These are phyloP conservation scores for Noctua janthe DNA, from an alignment of 2,888 invertebrate species.

Conservation along the genomic window DNA sequence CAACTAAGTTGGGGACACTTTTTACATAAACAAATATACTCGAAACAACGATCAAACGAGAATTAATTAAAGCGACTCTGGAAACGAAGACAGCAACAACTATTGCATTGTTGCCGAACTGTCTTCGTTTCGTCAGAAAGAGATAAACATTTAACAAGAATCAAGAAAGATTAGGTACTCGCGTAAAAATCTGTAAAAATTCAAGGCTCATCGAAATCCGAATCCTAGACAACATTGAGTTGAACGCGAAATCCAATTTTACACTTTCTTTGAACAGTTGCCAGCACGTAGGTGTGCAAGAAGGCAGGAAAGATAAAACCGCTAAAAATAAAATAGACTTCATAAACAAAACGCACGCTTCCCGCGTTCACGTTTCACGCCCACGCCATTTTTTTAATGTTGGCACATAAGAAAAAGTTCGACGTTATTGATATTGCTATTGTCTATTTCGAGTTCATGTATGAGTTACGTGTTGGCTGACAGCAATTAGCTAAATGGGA, in stretches of 20 bases:
- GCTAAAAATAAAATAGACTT: slow-evolving; percentile 85
- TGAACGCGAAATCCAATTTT: slow-evolving; percentile 84
- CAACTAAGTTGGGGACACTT: background rate
- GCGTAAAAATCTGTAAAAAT: slow-evolving; percentile 46
- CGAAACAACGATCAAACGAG: background rate
- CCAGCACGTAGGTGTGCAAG: slow-evolving; percentile 87
- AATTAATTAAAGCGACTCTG: slow-evolving; percentile 1
- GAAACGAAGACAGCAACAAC: background rate
- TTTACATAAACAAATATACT: background rate
- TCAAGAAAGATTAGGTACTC: background rate
- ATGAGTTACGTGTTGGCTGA: slow-evolving; percentile 45
- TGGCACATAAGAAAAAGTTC: slow-evolving; percentile 67
- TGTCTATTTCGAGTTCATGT: slow-evolving; percentile 59
- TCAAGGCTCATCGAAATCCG: slow-evolving; percentile 70
- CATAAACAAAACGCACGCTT: slow-evolving; percentile 88
- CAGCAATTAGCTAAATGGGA: slow-evolving; percentile 37
- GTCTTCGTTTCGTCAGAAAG: background rate
- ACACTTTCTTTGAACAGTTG: slow-evolving; percentile 87
- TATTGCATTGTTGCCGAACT: background rate
- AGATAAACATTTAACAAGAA: background rate
- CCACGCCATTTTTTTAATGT: slow-evolving; percentile 75
- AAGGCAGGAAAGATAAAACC: slow-evolving; percentile 88
- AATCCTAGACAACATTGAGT: slow-evolving; percentile 76
- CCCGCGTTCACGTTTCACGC: slow-evolving; percentile 74
- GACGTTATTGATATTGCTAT: slow-evolving; percentile 54